Evolutionary conservation across 2,888 invertebrate species (phyloP).

Genomic region (Oxytorus armatus): DNA sequence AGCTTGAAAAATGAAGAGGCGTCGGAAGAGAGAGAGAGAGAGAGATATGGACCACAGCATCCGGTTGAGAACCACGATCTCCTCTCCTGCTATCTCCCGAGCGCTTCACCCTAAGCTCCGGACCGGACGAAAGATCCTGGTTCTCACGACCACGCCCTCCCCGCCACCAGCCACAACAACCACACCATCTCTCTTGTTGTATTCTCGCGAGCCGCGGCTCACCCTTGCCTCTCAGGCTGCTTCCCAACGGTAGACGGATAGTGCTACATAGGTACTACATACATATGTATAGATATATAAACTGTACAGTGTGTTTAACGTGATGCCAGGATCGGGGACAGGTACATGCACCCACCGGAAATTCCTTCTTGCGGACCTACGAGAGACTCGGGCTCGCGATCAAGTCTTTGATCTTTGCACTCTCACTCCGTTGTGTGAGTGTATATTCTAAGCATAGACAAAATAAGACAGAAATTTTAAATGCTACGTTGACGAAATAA

Average conservation of each 20-base stretch:
- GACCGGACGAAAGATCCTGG: conserved; percentile 81
- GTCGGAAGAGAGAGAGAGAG: conserved; percentile 8
- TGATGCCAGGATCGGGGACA: conserved; percentile 62
- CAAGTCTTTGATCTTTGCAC: conserved; percentile 62
- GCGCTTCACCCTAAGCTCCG: conserved; percentile 71
- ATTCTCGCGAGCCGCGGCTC: conserved; percentile 22
- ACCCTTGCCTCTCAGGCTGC: conserved; percentile 26
- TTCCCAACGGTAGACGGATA: conserved; percentile 60
- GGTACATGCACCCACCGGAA: conserved; percentile 68
- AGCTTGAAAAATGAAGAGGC: conserved; percentile 45
- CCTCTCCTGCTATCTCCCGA: conserved; percentile 50
- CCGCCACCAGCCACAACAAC: conserved; percentile 68
- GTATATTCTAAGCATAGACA: not conserved
- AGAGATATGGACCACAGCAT: conserved; percentile 37
- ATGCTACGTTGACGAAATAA: too few species aligned
- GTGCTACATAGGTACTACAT: conserved; percentile 32
- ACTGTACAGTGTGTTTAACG: conserved; percentile 47
- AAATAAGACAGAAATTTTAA: not conserved
- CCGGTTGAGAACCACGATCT: conserved; percentile 77
- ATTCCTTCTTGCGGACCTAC: conserved; percentile 55
- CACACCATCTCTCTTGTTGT: conserved; percentile 48
- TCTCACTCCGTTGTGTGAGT: not conserved
- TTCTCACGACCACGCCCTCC: conserved; percentile 82
- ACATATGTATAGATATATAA: conserved; percentile 22
- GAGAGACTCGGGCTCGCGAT: conserved; percentile 56